Conservation (phyloP, 1,140 invertebrate species). For the Danaus melanippus region DNA sequence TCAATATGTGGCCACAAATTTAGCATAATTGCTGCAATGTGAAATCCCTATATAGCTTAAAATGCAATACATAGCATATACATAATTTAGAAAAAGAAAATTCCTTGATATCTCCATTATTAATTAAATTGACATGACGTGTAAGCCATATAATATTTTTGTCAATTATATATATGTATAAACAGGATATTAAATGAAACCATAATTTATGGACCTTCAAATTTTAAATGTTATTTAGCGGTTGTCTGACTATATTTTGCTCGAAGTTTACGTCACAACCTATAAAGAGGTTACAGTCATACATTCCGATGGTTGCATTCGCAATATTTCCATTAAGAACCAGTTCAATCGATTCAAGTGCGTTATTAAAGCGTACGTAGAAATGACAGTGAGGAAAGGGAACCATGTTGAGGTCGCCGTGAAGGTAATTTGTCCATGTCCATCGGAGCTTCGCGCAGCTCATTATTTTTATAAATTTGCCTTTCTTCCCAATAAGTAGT, state of each 20-base stretch:
- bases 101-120: too few species aligned
- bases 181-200: conserved; percentile 5
- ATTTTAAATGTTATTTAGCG: conserved; percentile 19
- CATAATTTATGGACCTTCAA: conserved; percentile 13
- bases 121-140: too few species aligned
- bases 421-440: conserved; percentile 46
- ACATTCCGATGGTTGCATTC: conserved; percentile 27
- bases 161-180: conserved; percentile 2
- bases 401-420: conserved; percentile 44
- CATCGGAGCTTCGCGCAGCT: conserved; percentile 6
- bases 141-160: not conserved
- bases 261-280: conserved; percentile 18
- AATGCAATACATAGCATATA: too few species aligned
- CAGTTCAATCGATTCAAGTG: conserved; percentile 35
- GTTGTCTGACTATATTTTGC: conserved; percentile 15
- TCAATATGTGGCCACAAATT: too few species aligned
- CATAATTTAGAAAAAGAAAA: too few species aligned
- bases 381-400: conserved; percentile 51
- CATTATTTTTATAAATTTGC: too few species aligned
- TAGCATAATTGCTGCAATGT: too few species aligned
- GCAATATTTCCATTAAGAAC: conserved; percentile 39
- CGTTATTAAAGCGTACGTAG: conserved; percentile 33
- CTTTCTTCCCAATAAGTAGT: too few species aligned
- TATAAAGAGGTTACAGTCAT: conserved; percentile 24
- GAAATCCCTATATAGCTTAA: too few species aligned